phyloP scores from a whole-genome alignment of 1,140 invertebrate genomes.

The Drosophila sulfurigaster region DNA sequence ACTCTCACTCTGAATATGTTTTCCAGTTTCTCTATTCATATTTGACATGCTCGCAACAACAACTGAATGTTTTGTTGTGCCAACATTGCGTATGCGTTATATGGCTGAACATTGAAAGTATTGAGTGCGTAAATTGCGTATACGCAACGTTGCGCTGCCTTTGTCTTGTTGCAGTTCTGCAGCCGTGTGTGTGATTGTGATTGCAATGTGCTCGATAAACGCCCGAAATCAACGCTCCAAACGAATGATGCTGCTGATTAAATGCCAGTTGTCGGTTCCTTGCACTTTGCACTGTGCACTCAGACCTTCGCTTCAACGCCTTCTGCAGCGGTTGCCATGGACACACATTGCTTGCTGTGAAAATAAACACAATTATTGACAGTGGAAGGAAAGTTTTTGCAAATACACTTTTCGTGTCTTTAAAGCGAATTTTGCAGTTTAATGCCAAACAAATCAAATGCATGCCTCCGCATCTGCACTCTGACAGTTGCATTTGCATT shows the following conservation, averaged over 20 bases:
- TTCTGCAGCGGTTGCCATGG: conserved; percentile 20
- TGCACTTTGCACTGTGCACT: neutral
- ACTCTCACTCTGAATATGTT: neutral
- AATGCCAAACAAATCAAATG: conserved; percentile 1
- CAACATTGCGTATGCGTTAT: neutral
- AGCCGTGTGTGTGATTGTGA: conserved; percentile 2
- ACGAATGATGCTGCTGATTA: conserved; percentile 14
- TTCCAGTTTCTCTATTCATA: conserved; percentile 2
- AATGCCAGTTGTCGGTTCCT: conserved; percentile 12
- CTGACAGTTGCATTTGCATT: conserved; percentile 25
- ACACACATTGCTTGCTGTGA: neutral
- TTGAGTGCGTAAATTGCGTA: conserved; percentile 32
- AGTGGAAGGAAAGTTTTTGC: neutral
- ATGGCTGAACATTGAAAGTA: conserved; percentile 17
- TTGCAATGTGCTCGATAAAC: conserved; percentile 30
- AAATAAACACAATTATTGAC: conserved; percentile 22
- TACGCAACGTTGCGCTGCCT: conserved; percentile 44
- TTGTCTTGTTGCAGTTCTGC: conserved; percentile 1
- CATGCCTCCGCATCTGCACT: neutral
- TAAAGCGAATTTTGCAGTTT: neutral
- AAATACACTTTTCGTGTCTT: conserved; percentile 21
- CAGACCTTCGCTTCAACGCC: neutral
- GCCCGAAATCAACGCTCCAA: neutral
- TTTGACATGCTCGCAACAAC: conserved; percentile 20
- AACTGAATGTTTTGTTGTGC: neutral